Conservation (phyloP, 2,113 vertebrate genomes). For the Smithornis capensis region DNA sequence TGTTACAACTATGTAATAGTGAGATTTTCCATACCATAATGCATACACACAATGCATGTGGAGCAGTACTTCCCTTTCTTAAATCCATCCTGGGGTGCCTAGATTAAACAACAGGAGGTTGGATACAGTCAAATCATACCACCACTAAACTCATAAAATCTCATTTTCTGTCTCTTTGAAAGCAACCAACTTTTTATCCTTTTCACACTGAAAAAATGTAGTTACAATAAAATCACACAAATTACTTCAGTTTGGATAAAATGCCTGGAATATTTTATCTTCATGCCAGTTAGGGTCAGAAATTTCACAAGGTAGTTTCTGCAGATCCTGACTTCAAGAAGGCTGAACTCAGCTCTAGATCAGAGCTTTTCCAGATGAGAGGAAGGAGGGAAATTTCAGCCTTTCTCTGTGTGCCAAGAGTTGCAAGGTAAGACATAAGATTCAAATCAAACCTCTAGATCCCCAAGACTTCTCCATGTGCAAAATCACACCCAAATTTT, state of each 20-base stretch:
- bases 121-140: not conserved
- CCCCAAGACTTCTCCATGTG: not conserved
- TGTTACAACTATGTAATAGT: not conserved
- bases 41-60: not conserved
- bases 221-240: not conserved
- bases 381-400: not conserved
- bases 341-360: not conserved
- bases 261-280: not conserved
- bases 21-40: not conserved
- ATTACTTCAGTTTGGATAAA: not conserved
- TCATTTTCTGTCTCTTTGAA: conserved; percentile 12
- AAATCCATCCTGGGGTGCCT: not conserved
- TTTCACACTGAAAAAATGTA: not conserved
- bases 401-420: not conserved
- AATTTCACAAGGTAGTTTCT: not conserved
- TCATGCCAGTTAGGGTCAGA: not conserved
- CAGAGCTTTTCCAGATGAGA: not conserved
- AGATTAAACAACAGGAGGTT: not conserved
- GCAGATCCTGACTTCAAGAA: not conserved
- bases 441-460: not conserved
- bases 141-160: not conserved
- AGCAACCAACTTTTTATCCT: not conserved
- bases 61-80: not conserved
- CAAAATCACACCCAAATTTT: not conserved
- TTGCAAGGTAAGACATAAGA: not conserved